Conservation (phyloP, 2,113 vertebrate genomes). For the Rhinichthys klamathensis region DNA sequence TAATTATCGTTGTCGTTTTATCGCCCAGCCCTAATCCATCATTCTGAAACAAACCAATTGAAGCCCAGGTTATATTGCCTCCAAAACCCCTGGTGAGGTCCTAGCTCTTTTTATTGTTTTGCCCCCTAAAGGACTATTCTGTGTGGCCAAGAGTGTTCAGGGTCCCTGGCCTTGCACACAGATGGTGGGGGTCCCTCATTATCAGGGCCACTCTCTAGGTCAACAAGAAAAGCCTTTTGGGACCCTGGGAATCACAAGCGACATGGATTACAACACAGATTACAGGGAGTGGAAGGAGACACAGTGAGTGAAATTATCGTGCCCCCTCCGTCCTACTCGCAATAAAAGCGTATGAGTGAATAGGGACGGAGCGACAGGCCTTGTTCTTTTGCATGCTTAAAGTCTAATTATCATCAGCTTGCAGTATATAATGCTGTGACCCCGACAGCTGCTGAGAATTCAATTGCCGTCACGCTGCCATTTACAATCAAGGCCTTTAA, state of each 20-base stretch:
- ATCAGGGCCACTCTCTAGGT: constrained; percentile 71
- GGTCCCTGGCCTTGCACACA: constrained; percentile 66
- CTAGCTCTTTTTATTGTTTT: constrained; percentile 7
- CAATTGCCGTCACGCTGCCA: constrained; percentile 61
- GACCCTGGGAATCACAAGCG: constrained; percentile 66
- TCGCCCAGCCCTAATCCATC: too few relatives aligned
- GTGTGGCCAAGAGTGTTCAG: not conserved
- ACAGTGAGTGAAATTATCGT: constrained; percentile 72
- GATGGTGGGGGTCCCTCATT: constrained; percentile 76
- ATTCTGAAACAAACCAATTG: too few relatives aligned
- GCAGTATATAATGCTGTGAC: constrained; percentile 59
- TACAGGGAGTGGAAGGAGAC: constrained; percentile 58
- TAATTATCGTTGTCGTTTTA: too few relatives aligned
- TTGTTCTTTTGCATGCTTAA: constrained; percentile 77
- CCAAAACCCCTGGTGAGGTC: constrained; percentile 24
- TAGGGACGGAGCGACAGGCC: constrained; percentile 46
- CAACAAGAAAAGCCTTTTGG: constrained; percentile 67
- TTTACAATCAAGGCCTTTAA: constrained; percentile 72
- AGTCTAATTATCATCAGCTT: constrained; percentile 72
- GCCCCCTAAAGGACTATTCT: constrained; percentile 9
- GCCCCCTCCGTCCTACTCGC: constrained; percentile 66
- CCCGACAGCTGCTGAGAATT: constrained; percentile 64
- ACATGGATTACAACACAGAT: constrained; percentile 77
- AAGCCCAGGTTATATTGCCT: not conserved
- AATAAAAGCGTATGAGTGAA: constrained; percentile 64